phyloP scores from a whole-genome alignment of 2,113 vertebrate species.

The Clarias macrocephalus region DNA sequence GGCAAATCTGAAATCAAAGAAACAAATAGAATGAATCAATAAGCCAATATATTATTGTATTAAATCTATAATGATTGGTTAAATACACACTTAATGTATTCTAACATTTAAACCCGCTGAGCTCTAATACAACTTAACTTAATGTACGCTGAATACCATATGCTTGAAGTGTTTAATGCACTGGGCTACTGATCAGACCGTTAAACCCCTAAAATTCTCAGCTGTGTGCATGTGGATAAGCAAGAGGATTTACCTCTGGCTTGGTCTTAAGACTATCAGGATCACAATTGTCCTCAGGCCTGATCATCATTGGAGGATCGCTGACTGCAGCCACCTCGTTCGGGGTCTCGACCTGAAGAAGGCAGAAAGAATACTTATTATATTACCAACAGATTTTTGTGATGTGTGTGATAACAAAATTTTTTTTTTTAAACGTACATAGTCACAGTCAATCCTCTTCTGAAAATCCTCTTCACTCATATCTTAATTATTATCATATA shows the following conservation, averaged over 20 bases:
- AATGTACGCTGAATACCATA: background rate
- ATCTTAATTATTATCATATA: background rate
- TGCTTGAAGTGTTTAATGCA: background rate
- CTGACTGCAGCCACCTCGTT: conserved; percentile 4
- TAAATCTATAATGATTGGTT: too few relatives aligned
- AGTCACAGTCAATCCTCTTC: too few relatives aligned
- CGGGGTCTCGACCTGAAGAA: conserved; percentile 29
- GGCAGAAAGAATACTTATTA: background rate
- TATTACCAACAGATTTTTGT: background rate
- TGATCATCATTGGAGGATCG: conserved; percentile 49
- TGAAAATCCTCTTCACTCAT: background rate
- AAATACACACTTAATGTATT: too few relatives aligned
- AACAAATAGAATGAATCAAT: background rate
- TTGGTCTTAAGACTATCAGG: conserved; percentile 56
- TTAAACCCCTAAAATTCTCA: background rate
- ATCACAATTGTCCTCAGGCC: conserved; percentile 61
- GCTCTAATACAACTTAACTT: background rate
- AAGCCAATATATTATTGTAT: background rate
- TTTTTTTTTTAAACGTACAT: background rate
- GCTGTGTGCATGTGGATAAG: background rate
- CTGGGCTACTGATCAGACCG: background rate
- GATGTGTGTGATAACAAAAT: background rate
- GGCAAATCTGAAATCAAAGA: conserved; percentile 61
- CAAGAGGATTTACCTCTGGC: conserved; percentile 54
- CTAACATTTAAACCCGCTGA: background rate